Evolutionary conservation across 2,113 vertebrate genomes (phyloP), one percentile per base, ranked within the genome.

Genomic region (Collichthys lucidus): DNA sequence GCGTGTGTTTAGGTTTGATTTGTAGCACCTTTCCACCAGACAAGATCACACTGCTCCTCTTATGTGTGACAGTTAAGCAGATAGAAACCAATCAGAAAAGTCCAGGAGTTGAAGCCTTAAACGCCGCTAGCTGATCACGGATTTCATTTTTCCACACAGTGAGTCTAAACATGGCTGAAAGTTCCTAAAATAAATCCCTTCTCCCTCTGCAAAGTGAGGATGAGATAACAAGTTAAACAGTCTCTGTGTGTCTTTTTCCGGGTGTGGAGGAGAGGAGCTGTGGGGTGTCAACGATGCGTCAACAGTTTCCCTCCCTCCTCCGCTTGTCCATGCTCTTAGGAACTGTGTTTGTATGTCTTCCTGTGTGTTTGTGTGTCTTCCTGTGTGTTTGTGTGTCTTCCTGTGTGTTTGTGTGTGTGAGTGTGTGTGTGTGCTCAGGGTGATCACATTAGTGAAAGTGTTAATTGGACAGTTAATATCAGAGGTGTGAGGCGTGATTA

Each of bases 361-460:
- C 17, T 47, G 19, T 55, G 49, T 55, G 49, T 40, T 47, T n/a
- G n/a, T n/a, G n/a, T n/a, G n/a, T n/a, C n/a, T n/a, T n/a, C n/a
- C n/a, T n/a, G n/a, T n/a, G n/a, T n/a, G n/a, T n/a, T n/a, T n/a
- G n/a, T n/a, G n/a, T n/a, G n/a, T n/a, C n/a, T n/a, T n/a, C n/a
- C n/a, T n/a, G n/a, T n/a, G n/a, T n/a, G n/a, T n/a, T 52, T 56
- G 2, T 55, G 14, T 26, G 35, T 52, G 50, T 67, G 52, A 64
- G 57, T 62, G 35, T 35, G 74, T 60, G 60, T 62, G 35, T 35
- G 69, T 40, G 52, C 10, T 84, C 31, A 61, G 22, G 6, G 55
- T 84, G 79, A 70, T 89, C 69, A 76, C 77, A 84, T 91, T 89
- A 92, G 88, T 86, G 73, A 85, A 82, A 50, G 86, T 83, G 86